Evolutionary conservation across 1,140 invertebrate species (phyloP), one percentile per base, ranked within the genome.

Genomic region (Medauroidea extradentata): DNA sequence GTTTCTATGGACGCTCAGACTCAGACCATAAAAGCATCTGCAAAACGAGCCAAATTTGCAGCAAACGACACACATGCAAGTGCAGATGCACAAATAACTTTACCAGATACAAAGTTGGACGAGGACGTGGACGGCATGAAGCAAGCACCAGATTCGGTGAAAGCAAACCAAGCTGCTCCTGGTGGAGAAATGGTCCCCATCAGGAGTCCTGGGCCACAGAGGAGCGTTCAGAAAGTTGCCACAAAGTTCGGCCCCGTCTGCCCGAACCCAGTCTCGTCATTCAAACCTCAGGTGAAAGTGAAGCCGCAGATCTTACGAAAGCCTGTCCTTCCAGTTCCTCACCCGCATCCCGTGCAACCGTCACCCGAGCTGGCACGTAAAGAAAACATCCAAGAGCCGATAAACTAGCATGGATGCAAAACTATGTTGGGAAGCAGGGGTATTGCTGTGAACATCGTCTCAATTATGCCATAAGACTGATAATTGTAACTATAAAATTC

Each of bases 301-400:
- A 90, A 89, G 71, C 88, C 88, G 1, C 83, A 84, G 56, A 81
- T 89, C 23, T 80, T 89, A 69, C 82, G 81, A 41, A 88, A 89
- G 70, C 87, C 87, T 8, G 75, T 78, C 38, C 69, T 84, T 39
- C 81, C 82, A 0, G 25, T 57, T 19, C 44, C 56, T 21, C 56
- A 57, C 13, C 27, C 56, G 5, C 56, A 48, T 9, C 48, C 48
- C 18, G 44, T 41, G 18, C 56, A 57, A 18, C 48, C 56, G 2
- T 51, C 56, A 21, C 48, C 56, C 0, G 56, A 57, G 16, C 53
- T 55, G 16, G 14, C 23, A 9, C 53, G 27, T 19, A 55, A 46
- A 16, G 53, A 55, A 34, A 55, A 55, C 9, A 11, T 43, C 42
- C 53, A 44, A 16, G 53, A 55, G 23, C 53, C 42, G 14, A 55